Percentiles rank a stretch among this genome's conserved stretches.
Evolutionary conservation across 2,888 invertebrate species (phyloP).

Genomic region (Carabus problematicus): DNA sequence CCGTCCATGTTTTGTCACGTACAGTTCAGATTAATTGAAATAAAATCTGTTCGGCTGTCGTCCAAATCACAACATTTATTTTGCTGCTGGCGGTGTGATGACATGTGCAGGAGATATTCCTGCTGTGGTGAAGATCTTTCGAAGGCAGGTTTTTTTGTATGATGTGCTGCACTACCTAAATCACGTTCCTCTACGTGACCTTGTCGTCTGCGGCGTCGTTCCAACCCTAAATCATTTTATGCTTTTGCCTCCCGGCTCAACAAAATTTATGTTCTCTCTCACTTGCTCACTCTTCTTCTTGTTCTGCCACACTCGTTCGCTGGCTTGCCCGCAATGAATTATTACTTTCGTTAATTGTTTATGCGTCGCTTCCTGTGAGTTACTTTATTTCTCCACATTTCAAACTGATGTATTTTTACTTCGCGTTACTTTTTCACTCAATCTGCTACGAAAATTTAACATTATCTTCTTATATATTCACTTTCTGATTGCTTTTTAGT

Average conservation of each 20-base stretch:
- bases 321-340: constrained; percentile 27
- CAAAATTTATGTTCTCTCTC: constrained; percentile 1
- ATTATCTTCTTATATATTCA: not conserved
- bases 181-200: constrained; percentile 36
- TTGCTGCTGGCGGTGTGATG: not conserved
- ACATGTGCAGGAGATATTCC: not conserved
- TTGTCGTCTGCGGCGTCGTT: constrained; percentile 30
- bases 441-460: not conserved
- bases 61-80: no score
- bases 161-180: constrained; percentile 7
- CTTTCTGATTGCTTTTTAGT: not conserved
- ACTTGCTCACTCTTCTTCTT: not conserved
- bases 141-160: not conserved
- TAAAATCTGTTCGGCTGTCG: no score
- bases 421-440: constrained; percentile 2
- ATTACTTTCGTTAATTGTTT: constrained; percentile 41
- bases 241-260: constrained; percentile 7
- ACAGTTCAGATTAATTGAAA: no score
- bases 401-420: not conserved
- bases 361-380: constrained; percentile 25
- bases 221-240: constrained; percentile 35
- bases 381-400: constrained; percentile 25
- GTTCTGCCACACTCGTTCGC: not conserved
- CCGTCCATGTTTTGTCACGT: no score
- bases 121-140: constrained; percentile 5